Evolutionary conservation across 2,888 invertebrate genomes (phyloP).

Genomic region (Pardosa pseudoannulata): DNA sequence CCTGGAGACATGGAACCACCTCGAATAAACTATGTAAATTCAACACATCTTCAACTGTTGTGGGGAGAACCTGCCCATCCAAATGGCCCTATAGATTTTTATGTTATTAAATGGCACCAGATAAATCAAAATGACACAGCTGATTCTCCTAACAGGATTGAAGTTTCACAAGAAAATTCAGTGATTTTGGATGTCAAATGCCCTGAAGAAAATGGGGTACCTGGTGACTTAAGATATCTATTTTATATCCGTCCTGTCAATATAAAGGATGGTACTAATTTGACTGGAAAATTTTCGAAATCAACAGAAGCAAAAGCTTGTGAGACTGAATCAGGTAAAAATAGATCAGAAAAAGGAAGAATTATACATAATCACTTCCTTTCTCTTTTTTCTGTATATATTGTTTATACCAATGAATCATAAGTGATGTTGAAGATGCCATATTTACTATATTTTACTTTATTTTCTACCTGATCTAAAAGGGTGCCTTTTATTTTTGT

Average conservation of each 20-base stretch:
- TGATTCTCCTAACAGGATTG: background rate
- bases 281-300: conserved; percentile 46
- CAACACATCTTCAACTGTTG: conserved; percentile 51
- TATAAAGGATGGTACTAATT: conserved; percentile 38
- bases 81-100: conserved; percentile 65
- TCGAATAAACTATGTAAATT: conserved; percentile 50
- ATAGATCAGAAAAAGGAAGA: too few relatives aligned
- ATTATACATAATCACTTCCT: too few relatives aligned
- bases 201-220: conserved; percentile 12
- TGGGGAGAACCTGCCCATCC: conserved; percentile 42
- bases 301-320: conserved; percentile 36
- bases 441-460: too few relatives aligned
- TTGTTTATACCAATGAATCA: too few relatives aligned
- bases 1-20: conserved; percentile 67
- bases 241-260: conserved; percentile 52
- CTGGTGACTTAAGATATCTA: conserved; percentile 34
- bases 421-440: too few relatives aligned
- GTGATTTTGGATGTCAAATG: conserved; percentile 37
- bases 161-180: background rate
- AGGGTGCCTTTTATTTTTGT: too few relatives aligned
- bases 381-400: too few relatives aligned
- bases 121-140: conserved; percentile 3
- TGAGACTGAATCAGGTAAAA: conserved; percentile 47
- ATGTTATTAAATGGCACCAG: conserved; percentile 37
- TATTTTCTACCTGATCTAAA: too few relatives aligned